These are phyloP conservation scores for Schizopygopsis pylzovi DNA, from an alignment of 2,797 vertebrate genomes.

Conservation along the genomic window DNA sequence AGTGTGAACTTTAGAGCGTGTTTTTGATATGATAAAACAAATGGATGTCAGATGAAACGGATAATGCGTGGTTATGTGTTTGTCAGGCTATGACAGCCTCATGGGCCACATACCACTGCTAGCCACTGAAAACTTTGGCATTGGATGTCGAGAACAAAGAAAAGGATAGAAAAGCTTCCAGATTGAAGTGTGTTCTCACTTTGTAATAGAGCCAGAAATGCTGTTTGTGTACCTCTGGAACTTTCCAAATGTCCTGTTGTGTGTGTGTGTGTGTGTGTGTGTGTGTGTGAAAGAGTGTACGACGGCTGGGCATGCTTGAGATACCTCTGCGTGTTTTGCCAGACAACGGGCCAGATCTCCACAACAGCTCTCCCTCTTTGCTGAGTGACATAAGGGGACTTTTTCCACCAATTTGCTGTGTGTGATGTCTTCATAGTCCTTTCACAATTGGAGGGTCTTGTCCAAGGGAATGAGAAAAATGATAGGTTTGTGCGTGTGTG, in stretches of 20 bases:
- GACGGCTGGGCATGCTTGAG: constrained; percentile 43
- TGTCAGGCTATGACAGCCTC: constrained; percentile 12
- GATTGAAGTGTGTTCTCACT: constrained; percentile 4
- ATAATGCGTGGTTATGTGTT: constrained; percentile 21
- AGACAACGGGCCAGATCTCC: constrained; percentile 44
- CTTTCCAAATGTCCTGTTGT: constrained; percentile 7
- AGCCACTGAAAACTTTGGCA: background rate
- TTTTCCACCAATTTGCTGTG: constrained; percentile 33
- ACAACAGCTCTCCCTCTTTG: constrained; percentile 47
- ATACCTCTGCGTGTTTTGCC: constrained; percentile 43
- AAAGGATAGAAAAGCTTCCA: background rate
- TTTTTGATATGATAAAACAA: constrained; percentile 26
- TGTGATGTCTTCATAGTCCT: constrained; percentile 40
- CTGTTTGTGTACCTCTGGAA: constrained; percentile 1
- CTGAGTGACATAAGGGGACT: constrained; percentile 35
- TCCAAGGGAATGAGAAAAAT: constrained; percentile 29
- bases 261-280: background rate
- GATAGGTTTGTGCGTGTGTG: constrained; percentile 23
- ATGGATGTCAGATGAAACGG: constrained; percentile 9
- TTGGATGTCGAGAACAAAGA: background rate
- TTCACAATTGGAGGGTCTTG: constrained; percentile 34
- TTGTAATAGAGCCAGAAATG: constrained; percentile 20
- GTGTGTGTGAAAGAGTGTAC: constrained; percentile 29
- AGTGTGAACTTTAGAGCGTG: constrained; percentile 21
- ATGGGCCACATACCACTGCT: background rate